These are phyloP conservation scores for Prionailurus viverrinus DNA, from an alignment of 2,113 vertebrate species.

Conservation along the genomic window DNA sequence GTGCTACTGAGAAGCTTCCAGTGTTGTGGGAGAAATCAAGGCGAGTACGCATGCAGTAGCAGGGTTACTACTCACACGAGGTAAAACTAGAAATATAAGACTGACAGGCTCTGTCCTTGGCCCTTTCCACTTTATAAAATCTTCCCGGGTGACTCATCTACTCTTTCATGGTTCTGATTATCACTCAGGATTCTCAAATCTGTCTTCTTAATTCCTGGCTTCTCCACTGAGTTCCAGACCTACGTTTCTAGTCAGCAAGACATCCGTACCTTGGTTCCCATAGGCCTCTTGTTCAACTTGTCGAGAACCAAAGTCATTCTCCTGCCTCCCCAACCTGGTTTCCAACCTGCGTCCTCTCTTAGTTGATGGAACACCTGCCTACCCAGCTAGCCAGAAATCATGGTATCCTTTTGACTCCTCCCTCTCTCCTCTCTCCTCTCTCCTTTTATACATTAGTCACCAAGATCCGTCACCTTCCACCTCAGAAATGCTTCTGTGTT, in stretches of 20 bases:
- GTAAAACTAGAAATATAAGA: background rate
- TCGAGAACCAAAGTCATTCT: background rate
- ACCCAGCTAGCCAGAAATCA: background rate
- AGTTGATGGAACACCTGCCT: background rate
- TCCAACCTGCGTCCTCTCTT: background rate
- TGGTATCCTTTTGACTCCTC: background rate
- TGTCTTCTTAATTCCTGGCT: background rate
- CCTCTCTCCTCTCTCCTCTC: background rate
- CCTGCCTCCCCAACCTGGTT: background rate
- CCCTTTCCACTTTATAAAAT: background rate
- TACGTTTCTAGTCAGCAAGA: background rate
- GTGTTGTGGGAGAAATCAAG: background rate
- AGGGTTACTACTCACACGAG: too few species aligned
- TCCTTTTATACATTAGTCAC: background rate
- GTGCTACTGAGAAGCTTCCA: background rate
- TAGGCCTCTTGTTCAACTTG: background rate
- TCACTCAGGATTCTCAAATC: background rate
- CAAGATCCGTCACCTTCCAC: background rate
- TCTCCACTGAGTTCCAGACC: background rate
- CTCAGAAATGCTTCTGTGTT: background rate
- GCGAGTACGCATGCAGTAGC: background rate
- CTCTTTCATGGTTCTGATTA: background rate
- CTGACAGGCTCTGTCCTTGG: background rate
- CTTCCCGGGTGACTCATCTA: background rate
- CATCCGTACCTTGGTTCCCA: background rate